Evolutionary conservation across 1,140 invertebrate genomes (phyloP).

Genomic region (Cyrtorhinus lividipennis): DNA sequence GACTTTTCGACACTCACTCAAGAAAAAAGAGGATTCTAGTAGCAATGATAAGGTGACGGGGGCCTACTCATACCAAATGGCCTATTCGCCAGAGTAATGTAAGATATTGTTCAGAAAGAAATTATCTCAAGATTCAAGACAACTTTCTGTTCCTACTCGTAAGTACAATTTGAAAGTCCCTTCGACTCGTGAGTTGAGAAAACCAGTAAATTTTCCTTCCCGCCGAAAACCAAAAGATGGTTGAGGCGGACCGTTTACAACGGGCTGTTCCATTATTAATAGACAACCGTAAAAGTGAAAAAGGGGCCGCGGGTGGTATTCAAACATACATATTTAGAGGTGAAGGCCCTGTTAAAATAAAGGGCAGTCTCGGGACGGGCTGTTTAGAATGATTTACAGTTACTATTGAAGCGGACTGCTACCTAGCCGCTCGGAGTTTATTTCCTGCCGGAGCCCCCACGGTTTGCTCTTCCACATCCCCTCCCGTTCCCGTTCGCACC

Average conservation of each 20-base stretch:
- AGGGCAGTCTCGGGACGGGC: not conserved
- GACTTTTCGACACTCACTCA: too few species aligned
- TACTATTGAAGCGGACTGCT: not conserved
- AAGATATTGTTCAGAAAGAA: not conserved
- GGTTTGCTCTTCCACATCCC: too few species aligned
- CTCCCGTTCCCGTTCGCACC: not conserved
- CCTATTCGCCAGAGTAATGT: not conserved
- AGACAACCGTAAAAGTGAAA: not conserved
- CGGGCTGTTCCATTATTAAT: not conserved
- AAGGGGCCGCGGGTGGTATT: not conserved
- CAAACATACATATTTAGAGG: not conserved
- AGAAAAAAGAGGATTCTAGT: too few species aligned
- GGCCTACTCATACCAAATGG: not conserved
- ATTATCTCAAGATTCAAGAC: not conserved
- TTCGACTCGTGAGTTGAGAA: not conserved
- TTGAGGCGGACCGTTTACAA: not conserved
- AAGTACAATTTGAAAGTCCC: not conserved
- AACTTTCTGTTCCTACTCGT: not conserved
- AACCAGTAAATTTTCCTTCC: not conserved
- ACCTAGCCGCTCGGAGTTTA: not conserved
- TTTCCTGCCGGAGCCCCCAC: not conserved
- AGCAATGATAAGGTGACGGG: not conserved
- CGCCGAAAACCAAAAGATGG: not conserved
- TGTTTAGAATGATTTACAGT: not conserved
- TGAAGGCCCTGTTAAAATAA: not conserved